A percentile compares a stretch with the other conserved stretches of the same genome.
Evolutionary conservation across 2,113 vertebrate genomes (phyloP).

Genomic region (Stigmatopora nigra): DNA sequence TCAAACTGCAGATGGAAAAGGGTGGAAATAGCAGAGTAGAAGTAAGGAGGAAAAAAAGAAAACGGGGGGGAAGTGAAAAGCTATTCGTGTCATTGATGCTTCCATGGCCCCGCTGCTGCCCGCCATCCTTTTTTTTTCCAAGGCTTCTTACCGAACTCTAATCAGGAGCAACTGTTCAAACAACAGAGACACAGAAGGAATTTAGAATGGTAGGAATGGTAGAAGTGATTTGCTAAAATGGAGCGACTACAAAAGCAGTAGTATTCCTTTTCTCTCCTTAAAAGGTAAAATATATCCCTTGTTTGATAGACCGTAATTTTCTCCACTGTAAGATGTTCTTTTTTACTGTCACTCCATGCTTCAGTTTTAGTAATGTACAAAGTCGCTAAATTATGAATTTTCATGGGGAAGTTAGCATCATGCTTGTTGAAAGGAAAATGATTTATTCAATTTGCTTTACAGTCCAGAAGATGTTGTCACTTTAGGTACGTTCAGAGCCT

Average conservation of each 20-base stretch:
- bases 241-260: slow-evolving; percentile 44
- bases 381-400: too few species aligned
- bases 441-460: too few species aligned
- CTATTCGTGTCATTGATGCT: slow-evolving; percentile 71
- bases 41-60: slow-evolving; percentile 60
- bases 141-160: slow-evolving; percentile 60
- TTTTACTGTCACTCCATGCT: too few species aligned
- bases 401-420: too few species aligned
- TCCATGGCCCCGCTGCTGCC: slow-evolving; percentile 46
- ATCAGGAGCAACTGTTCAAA: slow-evolving; percentile 76
- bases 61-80: slow-evolving; percentile 55
- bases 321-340: background rate
- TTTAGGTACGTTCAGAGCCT: too few species aligned
- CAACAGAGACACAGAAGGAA: slow-evolving; percentile 56
- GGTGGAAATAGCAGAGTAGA: slow-evolving; percentile 58
- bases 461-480: too few species aligned
- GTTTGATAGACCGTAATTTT: slow-evolving; percentile 16
- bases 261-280: slow-evolving; percentile 26
- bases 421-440: too few species aligned
- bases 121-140: slow-evolving; percentile 47
- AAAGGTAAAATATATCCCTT: slow-evolving; percentile 38
- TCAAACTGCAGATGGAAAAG: slow-evolving; percentile 75
- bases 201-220: slow-evolving; percentile 42
- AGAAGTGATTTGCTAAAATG: slow-evolving; percentile 36
- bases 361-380: too few species aligned